Evolutionary conservation across 2,797 vertebrate species (phyloP).

Genomic region (Phataginus tricuspis): DNA sequence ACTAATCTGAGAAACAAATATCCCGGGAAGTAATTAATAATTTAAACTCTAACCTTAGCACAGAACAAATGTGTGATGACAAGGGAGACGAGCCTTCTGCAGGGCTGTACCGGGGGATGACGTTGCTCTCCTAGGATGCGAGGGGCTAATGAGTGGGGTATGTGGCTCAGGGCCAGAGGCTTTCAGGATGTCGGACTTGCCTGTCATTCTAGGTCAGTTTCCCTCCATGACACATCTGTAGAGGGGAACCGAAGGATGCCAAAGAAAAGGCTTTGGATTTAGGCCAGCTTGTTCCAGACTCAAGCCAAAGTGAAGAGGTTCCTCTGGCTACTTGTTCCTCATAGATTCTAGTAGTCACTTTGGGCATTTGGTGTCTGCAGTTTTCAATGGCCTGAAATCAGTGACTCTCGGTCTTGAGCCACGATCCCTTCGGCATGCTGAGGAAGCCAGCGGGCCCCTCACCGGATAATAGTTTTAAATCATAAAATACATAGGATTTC

Average conservation of each 20-base stretch:
- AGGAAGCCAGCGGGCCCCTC: neutral
- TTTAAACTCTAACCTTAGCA: slow-evolving; percentile 35
- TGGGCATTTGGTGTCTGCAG: neutral
- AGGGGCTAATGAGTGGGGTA: no score
- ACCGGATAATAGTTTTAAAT: neutral
- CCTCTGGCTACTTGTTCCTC: neutral
- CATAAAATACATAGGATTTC: neutral
- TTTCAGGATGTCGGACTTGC: neutral
- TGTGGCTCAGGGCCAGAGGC: neutral
- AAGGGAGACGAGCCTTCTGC: neutral
- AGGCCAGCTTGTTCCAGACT: neutral
- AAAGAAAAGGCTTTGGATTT: neutral
- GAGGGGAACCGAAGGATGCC: neutral
- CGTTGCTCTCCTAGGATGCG: neutral
- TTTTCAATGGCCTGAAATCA: neutral
- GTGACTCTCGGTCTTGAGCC: neutral
- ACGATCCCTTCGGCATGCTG: neutral
- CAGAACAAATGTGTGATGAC: neutral
- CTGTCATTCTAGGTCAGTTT: neutral
- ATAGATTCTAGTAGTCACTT: neutral
- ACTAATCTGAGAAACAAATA: slow-evolving; percentile 36
- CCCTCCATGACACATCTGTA: rapidly evolving
- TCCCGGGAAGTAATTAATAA: slow-evolving; percentile 58
- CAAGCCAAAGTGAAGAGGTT: neutral
- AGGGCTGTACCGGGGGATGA: neutral